Percentiles rank a stretch among this genome's conserved stretches.
phyloP scores from a whole-genome alignment of 2,113 vertebrate species.

The Dipodomys merriami region DNA sequence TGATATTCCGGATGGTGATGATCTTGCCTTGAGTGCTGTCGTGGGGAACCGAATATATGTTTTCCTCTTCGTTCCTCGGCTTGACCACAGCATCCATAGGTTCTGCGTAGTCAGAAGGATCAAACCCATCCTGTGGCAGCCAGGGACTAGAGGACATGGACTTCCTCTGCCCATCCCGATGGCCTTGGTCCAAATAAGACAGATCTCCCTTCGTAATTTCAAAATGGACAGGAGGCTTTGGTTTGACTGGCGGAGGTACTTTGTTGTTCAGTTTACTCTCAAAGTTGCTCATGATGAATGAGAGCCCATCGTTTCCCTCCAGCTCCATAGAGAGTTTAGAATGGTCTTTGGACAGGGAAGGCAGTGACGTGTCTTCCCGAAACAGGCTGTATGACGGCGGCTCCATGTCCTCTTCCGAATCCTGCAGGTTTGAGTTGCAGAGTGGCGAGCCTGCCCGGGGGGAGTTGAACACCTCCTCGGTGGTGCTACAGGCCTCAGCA shows the following conservation, averaged over 20 bases:
- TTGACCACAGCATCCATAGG: conserved; percentile 96
- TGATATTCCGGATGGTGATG: conserved; percentile 96
- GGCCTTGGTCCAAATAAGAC: conserved; percentile 90
- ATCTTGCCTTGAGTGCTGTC: conserved; percentile 99
- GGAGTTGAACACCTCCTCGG: conserved; percentile 92
- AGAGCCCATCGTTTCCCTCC: conserved; percentile 91
- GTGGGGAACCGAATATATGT: conserved; percentile 97
- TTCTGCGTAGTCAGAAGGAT: conserved; percentile 97
- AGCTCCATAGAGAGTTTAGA: conserved; percentile 92
- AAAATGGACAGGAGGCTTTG: conserved; percentile 94
- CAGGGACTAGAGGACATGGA: conserved; percentile 90
- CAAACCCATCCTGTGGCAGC: conserved; percentile 92
- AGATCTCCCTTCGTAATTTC: conserved; percentile 91
- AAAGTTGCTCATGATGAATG: conserved; percentile 90
- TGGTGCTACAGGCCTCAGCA: conserved; percentile 92
- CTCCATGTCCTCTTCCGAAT: conserved; percentile 95
- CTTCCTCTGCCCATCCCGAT: conserved; percentile 88
- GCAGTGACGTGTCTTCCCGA: conserved; percentile 88
- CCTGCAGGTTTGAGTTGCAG: conserved; percentile 91
- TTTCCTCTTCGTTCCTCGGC: conserved; percentile 93
- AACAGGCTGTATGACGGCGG: conserved; percentile 87
- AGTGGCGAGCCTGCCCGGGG: conserved; percentile 94
- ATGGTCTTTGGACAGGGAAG: conserved; percentile 87
- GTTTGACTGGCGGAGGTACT: conserved; percentile 93
- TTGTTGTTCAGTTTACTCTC: conserved; percentile 96